phyloP scores from a whole-genome alignment of 2,797 vertebrate genomes.

The Ispidina lecontei region DNA sequence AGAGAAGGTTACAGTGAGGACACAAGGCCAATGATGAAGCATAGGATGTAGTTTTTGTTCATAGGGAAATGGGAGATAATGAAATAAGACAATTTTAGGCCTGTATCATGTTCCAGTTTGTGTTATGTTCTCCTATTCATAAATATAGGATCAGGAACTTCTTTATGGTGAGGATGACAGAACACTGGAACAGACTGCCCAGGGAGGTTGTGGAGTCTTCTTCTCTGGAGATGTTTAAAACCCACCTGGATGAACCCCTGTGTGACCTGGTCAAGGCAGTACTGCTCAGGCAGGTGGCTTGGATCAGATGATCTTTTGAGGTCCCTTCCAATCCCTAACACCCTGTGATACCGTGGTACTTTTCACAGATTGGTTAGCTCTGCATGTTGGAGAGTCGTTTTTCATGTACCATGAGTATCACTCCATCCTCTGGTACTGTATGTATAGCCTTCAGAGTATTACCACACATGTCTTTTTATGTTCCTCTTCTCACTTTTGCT shows the following conservation, averaged over 20 bases:
- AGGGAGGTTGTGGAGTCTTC: no score
- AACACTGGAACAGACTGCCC: no score
- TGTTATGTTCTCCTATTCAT: background rate
- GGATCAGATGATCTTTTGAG: no score
- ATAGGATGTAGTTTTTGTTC: background rate
- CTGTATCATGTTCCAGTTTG: background rate
- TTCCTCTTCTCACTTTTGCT: background rate
- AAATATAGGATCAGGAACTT: background rate
- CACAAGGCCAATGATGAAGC: background rate
- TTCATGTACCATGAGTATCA: fast-evolving
- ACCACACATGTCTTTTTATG: background rate
- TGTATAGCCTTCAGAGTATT: background rate
- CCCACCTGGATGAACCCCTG: no score
- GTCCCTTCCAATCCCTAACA: no score
- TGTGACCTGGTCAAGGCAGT: no score
- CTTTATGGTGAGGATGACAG: no score
- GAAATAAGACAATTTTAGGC: background rate
- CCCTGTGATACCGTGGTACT: background rate
- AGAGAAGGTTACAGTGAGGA: background rate
- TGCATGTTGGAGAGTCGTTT: background rate
- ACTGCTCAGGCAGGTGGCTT: no score
- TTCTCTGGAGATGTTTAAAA: no score
- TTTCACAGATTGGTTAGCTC: background rate
- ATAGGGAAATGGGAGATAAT: background rate
- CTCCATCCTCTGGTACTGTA: background rate